Conservation (phyloP, 2,797 vertebrate genomes). For the Semaprochilodus insignis region DNA sequence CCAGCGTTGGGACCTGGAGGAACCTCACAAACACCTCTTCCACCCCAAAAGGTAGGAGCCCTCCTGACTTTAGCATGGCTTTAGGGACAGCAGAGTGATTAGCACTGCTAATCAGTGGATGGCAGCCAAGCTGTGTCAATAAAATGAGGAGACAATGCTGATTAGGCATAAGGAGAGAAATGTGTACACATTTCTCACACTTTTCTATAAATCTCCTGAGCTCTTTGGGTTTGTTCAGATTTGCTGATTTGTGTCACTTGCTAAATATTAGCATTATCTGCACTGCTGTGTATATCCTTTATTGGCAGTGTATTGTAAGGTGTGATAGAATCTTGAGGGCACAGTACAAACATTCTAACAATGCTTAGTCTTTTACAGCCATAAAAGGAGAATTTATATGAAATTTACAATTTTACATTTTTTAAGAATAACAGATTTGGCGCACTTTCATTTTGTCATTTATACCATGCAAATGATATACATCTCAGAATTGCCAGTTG, state of each 20-base stretch:
- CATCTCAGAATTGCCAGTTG: too few relatives aligned
- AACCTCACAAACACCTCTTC: constrained; percentile 92
- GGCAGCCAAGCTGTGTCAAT: background rate
- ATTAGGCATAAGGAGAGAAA: background rate
- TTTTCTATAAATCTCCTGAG: background rate
- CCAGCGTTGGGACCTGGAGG: constrained; percentile 96
- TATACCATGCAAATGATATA: too few relatives aligned
- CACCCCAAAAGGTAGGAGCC: constrained; percentile 87
- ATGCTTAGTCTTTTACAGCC: constrained; percentile 23
- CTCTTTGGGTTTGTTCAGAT: background rate
- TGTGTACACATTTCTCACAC: background rate
- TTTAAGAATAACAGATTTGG: background rate
- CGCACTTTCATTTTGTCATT: background rate
- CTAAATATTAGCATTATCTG: constrained; percentile 3
- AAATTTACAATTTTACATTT: background rate
- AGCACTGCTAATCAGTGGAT: background rate
- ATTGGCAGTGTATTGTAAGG: background rate
- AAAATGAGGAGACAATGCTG: background rate
- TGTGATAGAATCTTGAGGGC: background rate
- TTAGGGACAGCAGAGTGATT: background rate
- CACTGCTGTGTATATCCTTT: background rate
- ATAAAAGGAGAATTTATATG: constrained; percentile 18
- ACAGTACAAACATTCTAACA: constrained; percentile 15
- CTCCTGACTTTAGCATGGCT: constrained; percentile 9
- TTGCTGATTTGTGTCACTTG: background rate